phyloP scores from a whole-genome alignment of 92 coral and sea anemone genomes.

The Virgularia gustaviana region DNA sequence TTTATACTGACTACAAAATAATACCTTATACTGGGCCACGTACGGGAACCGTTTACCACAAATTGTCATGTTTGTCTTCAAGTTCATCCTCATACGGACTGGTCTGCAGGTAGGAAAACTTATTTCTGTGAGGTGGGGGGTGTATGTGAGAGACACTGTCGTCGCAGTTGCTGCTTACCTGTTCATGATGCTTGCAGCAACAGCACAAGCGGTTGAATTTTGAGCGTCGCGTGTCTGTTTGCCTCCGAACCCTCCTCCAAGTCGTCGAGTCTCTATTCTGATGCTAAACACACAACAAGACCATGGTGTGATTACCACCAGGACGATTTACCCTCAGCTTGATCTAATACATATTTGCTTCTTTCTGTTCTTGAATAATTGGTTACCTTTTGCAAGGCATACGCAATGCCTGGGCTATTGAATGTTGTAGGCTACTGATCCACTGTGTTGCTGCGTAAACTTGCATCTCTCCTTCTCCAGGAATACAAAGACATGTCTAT shows the following conservation, averaged over 20 bases:
- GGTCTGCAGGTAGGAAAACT: constrained; percentile 46
- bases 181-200: constrained; percentile 69
- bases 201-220: constrained; percentile 65
- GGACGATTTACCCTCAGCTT: neutral
- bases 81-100: constrained; percentile 68
- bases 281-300: constrained; percentile 44
- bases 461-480: constrained; percentile 74
- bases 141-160: neutral
- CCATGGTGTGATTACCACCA: no score
- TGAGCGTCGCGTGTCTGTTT: constrained; percentile 59
- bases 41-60: constrained; percentile 75
- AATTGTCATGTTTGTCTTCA: constrained; percentile 83
- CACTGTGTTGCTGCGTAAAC: constrained; percentile 69
- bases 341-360: neutral
- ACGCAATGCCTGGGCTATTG: constrained; percentile 70
- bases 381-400: constrained; percentile 64
- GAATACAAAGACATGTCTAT: constrained; percentile 71
- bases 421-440: constrained; percentile 55
- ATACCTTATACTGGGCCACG: constrained; percentile 73
- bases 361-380: no score
- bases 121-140: neutral
- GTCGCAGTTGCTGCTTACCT: constrained; percentile 48
- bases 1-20: no score
- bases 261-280: constrained; percentile 63
- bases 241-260: constrained; percentile 88